phyloP scores from a whole-genome alignment of 2,113 vertebrate species.

The Corvus hawaiiensis region DNA sequence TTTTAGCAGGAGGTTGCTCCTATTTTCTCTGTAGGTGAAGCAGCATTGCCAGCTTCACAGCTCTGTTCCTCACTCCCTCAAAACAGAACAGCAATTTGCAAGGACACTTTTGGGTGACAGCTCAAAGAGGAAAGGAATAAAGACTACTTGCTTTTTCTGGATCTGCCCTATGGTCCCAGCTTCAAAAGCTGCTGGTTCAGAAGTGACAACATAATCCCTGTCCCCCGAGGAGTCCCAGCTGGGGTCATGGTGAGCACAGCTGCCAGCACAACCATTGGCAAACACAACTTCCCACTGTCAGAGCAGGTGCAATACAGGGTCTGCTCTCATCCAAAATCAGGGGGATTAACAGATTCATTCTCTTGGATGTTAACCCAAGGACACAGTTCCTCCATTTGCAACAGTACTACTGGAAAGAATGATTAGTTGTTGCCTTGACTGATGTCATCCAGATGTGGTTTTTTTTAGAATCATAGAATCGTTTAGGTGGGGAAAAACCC shows the following conservation, averaged over 20 bases:
- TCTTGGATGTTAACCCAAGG: neutral
- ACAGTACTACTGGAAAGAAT: neutral
- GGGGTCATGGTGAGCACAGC: neutral
- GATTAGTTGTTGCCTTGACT: neutral
- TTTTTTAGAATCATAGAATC: neutral
- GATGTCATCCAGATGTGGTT: neutral
- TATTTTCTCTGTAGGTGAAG: neutral
- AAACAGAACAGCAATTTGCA: neutral
- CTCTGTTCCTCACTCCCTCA: neutral
- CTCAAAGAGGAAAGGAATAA: neutral
- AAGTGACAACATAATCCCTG: neutral
- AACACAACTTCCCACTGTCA: neutral
- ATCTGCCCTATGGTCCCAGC: neutral
- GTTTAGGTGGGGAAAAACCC: neutral
- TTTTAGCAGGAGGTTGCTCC: neutral
- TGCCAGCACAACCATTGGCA: neutral
- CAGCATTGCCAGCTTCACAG: neutral
- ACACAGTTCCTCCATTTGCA: neutral
- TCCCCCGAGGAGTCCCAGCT: rapidly evolving
- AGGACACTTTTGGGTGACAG: neutral
- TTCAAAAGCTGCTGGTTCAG: neutral
- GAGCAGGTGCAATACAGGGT: neutral
- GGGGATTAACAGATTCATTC: neutral
- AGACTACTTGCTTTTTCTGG: neutral
- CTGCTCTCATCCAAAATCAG: neutral